Evolutionary conservation across 1,140 invertebrate genomes (phyloP).

Genomic region (Pinna nobilis): DNA sequence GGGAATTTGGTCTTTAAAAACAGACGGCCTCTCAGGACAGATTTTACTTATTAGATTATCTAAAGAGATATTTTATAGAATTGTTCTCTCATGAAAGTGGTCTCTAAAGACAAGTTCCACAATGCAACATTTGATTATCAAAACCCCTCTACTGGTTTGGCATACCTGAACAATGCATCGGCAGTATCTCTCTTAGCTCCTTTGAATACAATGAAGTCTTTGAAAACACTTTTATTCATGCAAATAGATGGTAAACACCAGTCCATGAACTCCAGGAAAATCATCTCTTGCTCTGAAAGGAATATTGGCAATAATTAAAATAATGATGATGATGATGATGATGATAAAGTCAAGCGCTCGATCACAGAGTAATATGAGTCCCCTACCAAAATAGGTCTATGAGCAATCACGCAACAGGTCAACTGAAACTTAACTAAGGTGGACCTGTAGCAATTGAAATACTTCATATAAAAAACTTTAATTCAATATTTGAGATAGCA

Average conservation of each 20-base stretch:
- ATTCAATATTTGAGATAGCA: neutral
- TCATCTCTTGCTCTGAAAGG: conserved; percentile 72
- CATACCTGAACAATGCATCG: conserved; percentile 68
- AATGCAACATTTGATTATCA: too few species aligned
- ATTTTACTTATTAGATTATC: too few species aligned
- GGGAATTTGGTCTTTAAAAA: too few species aligned
- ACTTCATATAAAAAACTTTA: neutral
- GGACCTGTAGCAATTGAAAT: neutral
- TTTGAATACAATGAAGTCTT: conserved; percentile 66
- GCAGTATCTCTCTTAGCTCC: conserved; percentile 59
- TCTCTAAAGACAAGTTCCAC: too few species aligned
- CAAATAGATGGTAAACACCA: conserved; percentile 65
- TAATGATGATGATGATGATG: too few species aligned
- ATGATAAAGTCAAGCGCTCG: too few species aligned
- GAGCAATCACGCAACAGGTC: neutral
- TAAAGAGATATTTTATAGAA: too few species aligned
- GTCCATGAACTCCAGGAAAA: conserved; percentile 72
- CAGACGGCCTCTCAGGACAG: too few species aligned
- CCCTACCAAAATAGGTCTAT: neutral
- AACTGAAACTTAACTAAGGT: neutral
- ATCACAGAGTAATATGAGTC: too few species aligned
- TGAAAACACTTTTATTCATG: conserved; percentile 70
- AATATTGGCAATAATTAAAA: conserved; percentile 28
- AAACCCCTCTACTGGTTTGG: neutral
- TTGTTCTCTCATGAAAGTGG: too few species aligned